phyloP scores from a whole-genome alignment of 2,797 vertebrate species.

The Mus spretus region DNA sequence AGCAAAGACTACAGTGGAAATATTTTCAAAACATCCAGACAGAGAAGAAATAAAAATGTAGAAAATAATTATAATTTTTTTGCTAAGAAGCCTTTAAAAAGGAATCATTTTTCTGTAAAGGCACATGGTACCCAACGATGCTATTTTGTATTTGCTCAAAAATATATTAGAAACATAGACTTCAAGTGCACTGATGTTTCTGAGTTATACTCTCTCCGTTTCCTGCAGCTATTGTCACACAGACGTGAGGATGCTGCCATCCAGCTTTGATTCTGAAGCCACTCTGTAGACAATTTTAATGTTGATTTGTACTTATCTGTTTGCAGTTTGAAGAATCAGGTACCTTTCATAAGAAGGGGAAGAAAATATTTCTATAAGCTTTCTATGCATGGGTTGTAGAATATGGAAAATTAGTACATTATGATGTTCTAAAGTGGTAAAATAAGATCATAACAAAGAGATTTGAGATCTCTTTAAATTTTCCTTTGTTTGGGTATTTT shows the following conservation, averaged over 20 bases:
- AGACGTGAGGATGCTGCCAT: neutral
- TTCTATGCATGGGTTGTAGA: neutral
- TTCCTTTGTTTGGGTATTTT: neutral
- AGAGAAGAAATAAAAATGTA: neutral
- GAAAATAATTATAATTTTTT: slow-evolving; percentile 67
- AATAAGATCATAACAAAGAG: neutral
- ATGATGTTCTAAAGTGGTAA: neutral
- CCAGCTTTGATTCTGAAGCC: neutral
- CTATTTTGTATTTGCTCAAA: slow-evolving; percentile 25
- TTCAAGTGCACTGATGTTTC: neutral
- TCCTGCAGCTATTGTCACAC: neutral
- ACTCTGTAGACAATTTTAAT: neutral
- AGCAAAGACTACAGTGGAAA: slow-evolving; percentile 12
- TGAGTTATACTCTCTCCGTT: slow-evolving; percentile 20
- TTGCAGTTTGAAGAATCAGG: neutral
- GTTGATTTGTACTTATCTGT: neutral
- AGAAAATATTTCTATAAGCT: slow-evolving; percentile 9
- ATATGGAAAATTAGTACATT: neutral
- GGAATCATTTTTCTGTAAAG: neutral
- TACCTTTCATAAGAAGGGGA: neutral
- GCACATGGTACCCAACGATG: neutral
- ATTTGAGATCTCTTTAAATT: neutral
- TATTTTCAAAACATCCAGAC: slow-evolving; percentile 33
- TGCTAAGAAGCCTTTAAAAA: slow-evolving; percentile 49
- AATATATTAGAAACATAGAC: neutral